A percentile compares a stretch with the other conserved stretches of the same genome.
Evolutionary conservation across 2,113 vertebrate genomes (phyloP).

Genomic region (Ovis aries): ARS-UI_Ramb_v3.0 NC_056057.1:108205001-108205500

Average conservation of each 20-base stretch:
- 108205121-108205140: no score
- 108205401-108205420: background rate
- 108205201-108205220: background rate
- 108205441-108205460: background rate
- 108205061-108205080: background rate
- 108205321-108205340: background rate
- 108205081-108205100: background rate
- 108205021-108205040: background rate
- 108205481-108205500: background rate
- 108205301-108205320: background rate
- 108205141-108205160: background rate
- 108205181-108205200: background rate
- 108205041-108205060: background rate
- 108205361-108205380: rapidly evolving
- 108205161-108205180: background rate
- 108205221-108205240: background rate
- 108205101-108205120: background rate
- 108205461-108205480: background rate
- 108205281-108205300: background rate
- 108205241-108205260: background rate
- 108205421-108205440: rapidly evolving
- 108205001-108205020: background rate
- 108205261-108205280: background rate
- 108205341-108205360: rapidly evolving
- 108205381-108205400: background rate